Base-by-base conservation (phyloP, 2,888 invertebrate genomes). In the Sisyra terminalis region DNA sequence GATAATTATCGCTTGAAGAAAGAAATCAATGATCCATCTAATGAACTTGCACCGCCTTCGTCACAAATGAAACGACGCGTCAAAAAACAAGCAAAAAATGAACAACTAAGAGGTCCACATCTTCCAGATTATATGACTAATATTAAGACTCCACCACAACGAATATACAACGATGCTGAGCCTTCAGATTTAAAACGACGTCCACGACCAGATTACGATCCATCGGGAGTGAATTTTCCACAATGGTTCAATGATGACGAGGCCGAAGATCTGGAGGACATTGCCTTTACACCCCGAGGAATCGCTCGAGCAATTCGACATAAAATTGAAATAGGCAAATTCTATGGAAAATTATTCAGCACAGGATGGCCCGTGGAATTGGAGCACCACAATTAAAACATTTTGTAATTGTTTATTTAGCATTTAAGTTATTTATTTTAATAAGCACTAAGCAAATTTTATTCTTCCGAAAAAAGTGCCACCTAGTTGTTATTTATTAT, bases 121-220 rank as follows among this genome's bases (percentile, higher is more conserved):
- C 7, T 24, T 5, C 24, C 24, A 5, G 24, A 24, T 24, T 24
- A 24, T 24, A 24, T 24, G 24, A 7, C 7, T 5, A 24, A 40
- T 40, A 6, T 40, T 6, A 40, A 40, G 15, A 15, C 14, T 13
- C 40, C 40, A 6, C 40, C 40, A n/a, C 29, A 40, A 15, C 29
- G 40, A 3, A 30, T 40, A 13, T 30, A 14, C 24, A 30, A 40
- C 10, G 40, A 40, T 31, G 14, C 17, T 6, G 40, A 40, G 24
- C 9, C 14, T 4, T 40, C 40, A 16, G 40, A 40, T 13, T 29
- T 30, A 10, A 30, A 16, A 4, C 29, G 10, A 40, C 29, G 40
- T 15, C 40, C 40, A 9, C n/a, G 13, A 14, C 29, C 11, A 11
- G 15, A 40, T 15, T 40, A 40, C 14, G 40, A 40, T 31, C 29